phyloP scores from a whole-genome alignment of 1,140 invertebrate species.

The Tribolium castaneum region DNA sequence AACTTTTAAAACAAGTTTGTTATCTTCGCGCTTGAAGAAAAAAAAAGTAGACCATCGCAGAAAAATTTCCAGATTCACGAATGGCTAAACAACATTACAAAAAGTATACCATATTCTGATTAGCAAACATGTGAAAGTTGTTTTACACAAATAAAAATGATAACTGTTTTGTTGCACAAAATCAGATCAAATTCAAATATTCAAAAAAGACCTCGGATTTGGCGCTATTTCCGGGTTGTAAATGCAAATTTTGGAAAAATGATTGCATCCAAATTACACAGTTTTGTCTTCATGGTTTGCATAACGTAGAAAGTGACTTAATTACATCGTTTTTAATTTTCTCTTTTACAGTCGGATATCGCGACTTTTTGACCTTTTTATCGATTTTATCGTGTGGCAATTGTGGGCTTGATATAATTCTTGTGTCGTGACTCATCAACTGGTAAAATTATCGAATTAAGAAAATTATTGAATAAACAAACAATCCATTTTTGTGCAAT shows the following conservation, averaged over 20 bases:
- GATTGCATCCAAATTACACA: not conserved
- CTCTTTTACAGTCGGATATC: not conserved
- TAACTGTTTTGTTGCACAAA: not conserved
- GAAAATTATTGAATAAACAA: too few species aligned
- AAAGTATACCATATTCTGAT: not conserved
- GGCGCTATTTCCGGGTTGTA: not conserved
- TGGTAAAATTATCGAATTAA: not conserved
- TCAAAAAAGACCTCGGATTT: not conserved
- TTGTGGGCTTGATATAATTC: not conserved
- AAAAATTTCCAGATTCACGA: not conserved
- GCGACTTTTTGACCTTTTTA: not conserved
- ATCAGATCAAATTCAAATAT: not conserved
- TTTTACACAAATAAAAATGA: not conserved
- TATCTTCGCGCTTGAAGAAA: too few species aligned
- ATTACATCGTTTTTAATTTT: not conserved
- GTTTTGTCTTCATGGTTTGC: slow-evolving; percentile 2
- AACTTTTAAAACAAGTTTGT: too few species aligned
- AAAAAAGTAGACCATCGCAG: too few species aligned
- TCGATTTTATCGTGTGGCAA: not conserved
- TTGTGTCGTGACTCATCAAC: too few species aligned
- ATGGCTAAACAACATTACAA: not conserved
- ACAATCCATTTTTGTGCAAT: too few species aligned
- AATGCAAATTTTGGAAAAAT: not conserved
- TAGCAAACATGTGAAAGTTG: not conserved
- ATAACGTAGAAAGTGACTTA: slow-evolving; percentile 3